Conservation (phyloP, 2,113 vertebrate genomes). For the Varanus komodoensis region DNA sequence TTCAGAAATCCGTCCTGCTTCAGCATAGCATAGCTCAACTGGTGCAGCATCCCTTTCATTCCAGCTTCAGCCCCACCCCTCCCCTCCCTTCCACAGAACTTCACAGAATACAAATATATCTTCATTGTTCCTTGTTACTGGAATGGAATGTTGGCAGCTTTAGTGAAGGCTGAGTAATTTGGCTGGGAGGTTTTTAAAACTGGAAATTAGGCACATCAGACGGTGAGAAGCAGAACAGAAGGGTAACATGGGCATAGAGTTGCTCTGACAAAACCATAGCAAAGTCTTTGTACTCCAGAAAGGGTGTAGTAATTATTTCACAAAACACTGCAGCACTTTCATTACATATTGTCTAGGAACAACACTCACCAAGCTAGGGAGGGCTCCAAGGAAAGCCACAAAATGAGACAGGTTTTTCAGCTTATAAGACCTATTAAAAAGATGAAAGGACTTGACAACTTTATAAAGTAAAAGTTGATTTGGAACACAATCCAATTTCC, state of each 20-base stretch:
- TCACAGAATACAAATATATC: constrained; percentile 8
- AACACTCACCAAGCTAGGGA: background rate
- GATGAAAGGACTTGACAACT: background rate
- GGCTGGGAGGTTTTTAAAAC: background rate
- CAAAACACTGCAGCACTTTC: background rate
- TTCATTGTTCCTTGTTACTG: background rate
- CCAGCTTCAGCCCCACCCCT: background rate
- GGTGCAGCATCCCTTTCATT: background rate
- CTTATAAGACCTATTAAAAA: background rate
- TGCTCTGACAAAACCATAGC: background rate
- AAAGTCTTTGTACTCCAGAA: constrained; percentile 5
- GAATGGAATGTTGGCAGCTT: constrained; percentile 18
- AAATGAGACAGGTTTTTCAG: background rate
- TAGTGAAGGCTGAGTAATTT: constrained; percentile 15
- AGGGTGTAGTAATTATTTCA: constrained; percentile 4
- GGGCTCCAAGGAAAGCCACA: background rate
- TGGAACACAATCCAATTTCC: background rate
- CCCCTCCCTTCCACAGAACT: background rate
- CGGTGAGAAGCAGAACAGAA: background rate
- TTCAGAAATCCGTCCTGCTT: background rate
- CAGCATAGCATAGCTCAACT: background rate
- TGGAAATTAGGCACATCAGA: constrained; percentile 14
- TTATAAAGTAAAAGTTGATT: background rate
- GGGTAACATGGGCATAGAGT: background rate
- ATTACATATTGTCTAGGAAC: background rate